Evolutionary conservation across 2,113 vertebrate species (phyloP).

Genomic region (Cavia porcellus): DNA sequence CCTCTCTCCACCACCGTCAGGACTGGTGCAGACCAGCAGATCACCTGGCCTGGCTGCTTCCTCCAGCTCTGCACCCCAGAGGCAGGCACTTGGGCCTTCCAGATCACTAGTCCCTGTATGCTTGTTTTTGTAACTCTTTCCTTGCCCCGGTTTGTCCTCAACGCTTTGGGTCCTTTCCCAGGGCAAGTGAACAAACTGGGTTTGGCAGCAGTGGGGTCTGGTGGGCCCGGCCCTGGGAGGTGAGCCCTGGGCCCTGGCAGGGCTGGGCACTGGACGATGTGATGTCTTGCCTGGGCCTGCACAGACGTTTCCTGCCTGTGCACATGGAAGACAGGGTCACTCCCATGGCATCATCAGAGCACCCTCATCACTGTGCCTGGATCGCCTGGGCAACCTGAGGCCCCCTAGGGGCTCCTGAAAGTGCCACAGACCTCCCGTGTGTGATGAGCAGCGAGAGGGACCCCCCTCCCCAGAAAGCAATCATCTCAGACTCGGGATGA

Average conservation of each 20-base stretch:
- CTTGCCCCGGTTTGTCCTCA: too few relatives aligned
- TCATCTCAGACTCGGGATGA: not conserved
- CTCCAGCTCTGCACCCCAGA: too few relatives aligned
- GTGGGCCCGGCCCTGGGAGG: rapidly evolving
- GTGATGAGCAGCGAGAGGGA: not conserved
- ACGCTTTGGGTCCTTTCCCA: not conserved
- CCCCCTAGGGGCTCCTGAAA: rapidly evolving
- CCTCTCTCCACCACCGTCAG: not conserved
- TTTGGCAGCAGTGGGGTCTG: not conserved
- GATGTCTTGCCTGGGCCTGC: rapidly evolving
- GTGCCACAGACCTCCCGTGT: rapidly evolving
- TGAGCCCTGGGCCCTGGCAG: not conserved
- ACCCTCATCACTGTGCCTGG: rapidly evolving
- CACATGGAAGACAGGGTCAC: rapidly evolving
- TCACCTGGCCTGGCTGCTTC: not conserved
- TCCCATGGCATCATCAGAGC: rapidly evolving
- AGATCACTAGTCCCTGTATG: not conserved
- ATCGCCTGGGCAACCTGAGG: not conserved
- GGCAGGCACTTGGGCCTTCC: not conserved
- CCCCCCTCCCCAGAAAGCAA: not conserved
- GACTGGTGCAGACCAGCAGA: not conserved
- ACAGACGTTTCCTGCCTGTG: not conserved
- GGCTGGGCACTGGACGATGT: rapidly evolving
- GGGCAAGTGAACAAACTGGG: not conserved
- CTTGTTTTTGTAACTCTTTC: not conserved